Base-by-base conservation (phyloP, 2,888 invertebrate genomes). In the Lepidocyrtoides sp. region DNA sequence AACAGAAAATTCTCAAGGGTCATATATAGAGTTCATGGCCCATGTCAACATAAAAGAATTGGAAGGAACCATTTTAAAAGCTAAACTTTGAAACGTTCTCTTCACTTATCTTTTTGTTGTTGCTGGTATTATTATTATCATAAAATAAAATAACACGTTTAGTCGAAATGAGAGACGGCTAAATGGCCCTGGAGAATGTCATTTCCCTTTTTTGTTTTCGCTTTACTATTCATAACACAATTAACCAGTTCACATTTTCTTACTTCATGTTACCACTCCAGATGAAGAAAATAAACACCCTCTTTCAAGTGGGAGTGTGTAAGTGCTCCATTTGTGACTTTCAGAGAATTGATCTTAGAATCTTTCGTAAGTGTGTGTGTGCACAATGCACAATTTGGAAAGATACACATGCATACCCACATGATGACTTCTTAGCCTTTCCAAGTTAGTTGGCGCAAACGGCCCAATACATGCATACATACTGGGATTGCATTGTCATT, bases 1-100 rank as follows among this genome's bases (percentile, higher is more conserved):
- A 81, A n/a, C 4, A 44, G 8, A 41, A 41, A 36, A 2, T 44
- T 66, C 66, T 1, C 2, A 83, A 83, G 83, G 83, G 60, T 63
- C 48, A 66, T 63, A 23, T 83, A 26, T 41, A 83, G 66, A 66
- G 83, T 83, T 83, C 83, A 83, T 83, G 83, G 44, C n/a, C 63
- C 83, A 66, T 83, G 83, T 83, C 66, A 48, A 63, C 7, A 66
- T 26, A 48, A 77, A 69, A 69, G n/a, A 23, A 36, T 7, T 36
- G 36, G 3, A 20, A 63, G 20, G 12, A 63, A 17, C 20, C n/a
- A 54, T 20, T 54, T 20, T 5, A 54, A 54, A 54, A 54, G n/a
- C 4, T 54, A n/a, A 36, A 36, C 7, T 36, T 36, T 2, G 2
- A 36, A 36, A 36, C 36, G 36, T 7, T 36, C 36, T 7, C 36